Conservation (phyloP, 2,888 invertebrate species). For the Elysia crispata region DNA sequence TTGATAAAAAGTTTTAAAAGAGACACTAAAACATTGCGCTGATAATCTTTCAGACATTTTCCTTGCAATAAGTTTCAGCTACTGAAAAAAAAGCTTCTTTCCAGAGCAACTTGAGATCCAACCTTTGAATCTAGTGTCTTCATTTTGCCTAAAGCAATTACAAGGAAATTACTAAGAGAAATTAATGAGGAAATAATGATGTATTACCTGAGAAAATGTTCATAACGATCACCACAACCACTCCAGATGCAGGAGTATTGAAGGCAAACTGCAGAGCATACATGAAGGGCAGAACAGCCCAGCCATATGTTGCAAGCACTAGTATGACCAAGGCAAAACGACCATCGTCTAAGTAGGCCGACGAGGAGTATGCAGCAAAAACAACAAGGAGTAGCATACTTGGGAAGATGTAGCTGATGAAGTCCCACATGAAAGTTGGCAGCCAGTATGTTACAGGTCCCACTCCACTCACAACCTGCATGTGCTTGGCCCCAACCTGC, state of each 20-base stretch:
- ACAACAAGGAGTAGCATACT: conserved; percentile 81
- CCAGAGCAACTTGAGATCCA: too few species aligned
- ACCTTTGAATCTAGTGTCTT: too few species aligned
- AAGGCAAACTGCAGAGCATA: conserved; percentile 86
- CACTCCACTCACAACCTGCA: conserved; percentile 74
- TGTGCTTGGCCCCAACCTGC: conserved; percentile 66
- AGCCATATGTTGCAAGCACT: conserved; percentile 84
- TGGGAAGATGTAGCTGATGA: conserved; percentile 82
- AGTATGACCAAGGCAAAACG: conserved; percentile 79
- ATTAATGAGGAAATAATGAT: neutral
- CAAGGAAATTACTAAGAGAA: too few species aligned
- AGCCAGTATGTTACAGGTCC: conserved; percentile 83
- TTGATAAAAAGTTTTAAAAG: too few species aligned
- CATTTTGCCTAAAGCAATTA: too few species aligned
- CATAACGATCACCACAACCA: conserved; percentile 84
- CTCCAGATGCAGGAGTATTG: conserved; percentile 86
- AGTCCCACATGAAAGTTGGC: conserved; percentile 84
- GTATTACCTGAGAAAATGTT: conserved; percentile 84
- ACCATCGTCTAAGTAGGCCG: conserved; percentile 80
- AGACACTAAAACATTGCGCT: too few species aligned
- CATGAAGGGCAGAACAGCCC: conserved; percentile 85
- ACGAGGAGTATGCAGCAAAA: conserved; percentile 83
- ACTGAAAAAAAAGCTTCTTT: too few species aligned
- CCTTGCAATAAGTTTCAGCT: too few species aligned
- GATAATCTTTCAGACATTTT: too few species aligned